phyloP scores from a whole-genome alignment of 2,888 invertebrate genomes.

The Dusona sp. region DNA sequence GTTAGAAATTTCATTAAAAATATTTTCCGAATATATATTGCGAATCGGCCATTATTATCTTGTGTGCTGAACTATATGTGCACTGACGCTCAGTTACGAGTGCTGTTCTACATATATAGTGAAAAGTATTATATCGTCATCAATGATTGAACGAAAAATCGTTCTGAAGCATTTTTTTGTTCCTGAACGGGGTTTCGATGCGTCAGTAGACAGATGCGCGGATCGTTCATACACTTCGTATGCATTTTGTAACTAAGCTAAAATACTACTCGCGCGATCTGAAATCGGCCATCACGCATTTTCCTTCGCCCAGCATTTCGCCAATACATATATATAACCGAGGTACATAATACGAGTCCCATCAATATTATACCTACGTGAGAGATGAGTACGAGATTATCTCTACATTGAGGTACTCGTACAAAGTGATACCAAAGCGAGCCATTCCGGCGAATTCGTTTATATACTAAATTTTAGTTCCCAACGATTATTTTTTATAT shows the following conservation, averaged over 20 bases:
- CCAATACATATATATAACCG: conserved; percentile 9
- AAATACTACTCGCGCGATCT: conserved; percentile 30
- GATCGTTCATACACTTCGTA: conserved; percentile 8
- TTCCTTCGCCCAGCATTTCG: conserved; percentile 10
- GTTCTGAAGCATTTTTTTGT: conserved; percentile 18
- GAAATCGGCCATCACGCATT: conserved; percentile 47
- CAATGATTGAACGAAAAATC: background rate
- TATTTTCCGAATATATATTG: background rate
- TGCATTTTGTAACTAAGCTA: background rate
- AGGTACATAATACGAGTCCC: conserved; percentile 4
- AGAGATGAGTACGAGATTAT: conserved; percentile 19
- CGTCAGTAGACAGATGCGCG: conserved; percentile 1
- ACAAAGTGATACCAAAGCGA: background rate
- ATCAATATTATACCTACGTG: conserved; percentile 11
- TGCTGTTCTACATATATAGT: background rate
- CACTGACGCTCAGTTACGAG: background rate
- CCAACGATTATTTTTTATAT: background rate
- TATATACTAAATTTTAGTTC: background rate
- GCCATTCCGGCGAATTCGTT: background rate
- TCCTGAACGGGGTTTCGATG: conserved; percentile 13
- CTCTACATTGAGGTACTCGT: background rate
- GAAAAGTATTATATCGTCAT: background rate
- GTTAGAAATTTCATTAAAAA: background rate
- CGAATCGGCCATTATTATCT: conserved; percentile 11
- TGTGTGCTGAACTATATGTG: background rate